These are phyloP conservation scores for Drosophila eohydei DNA, from an alignment of 2,888 invertebrate species.

Conservation along the genomic window DNA sequence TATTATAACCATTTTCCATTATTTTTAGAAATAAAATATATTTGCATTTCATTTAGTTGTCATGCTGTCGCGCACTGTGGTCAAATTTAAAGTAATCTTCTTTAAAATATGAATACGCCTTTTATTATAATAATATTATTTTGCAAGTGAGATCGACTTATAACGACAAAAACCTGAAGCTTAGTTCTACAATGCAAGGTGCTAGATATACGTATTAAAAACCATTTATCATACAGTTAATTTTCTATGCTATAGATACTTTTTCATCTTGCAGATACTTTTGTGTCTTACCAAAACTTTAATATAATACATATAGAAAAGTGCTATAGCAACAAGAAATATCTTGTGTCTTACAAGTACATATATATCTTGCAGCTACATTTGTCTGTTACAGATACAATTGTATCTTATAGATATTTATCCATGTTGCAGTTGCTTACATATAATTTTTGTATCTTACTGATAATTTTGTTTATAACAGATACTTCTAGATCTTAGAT, in stretches of 20 bases:
- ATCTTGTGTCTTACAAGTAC: neutral
- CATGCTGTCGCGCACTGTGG: constrained; percentile 22
- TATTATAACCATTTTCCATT: constrained; percentile 49
- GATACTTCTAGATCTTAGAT: too few relatives aligned
- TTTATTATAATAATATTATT: neutral
- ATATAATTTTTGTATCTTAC: neutral
- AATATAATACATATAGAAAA: neutral
- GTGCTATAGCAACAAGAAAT: neutral
- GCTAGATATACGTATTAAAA: neutral
- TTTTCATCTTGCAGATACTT: neutral
- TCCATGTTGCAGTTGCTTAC: too few relatives aligned
- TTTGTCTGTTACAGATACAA: neutral
- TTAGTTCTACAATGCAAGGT: neutral
- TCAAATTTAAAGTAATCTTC: neutral
- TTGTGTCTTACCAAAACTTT: neutral
- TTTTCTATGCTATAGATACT: neutral
- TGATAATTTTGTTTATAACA: neutral
- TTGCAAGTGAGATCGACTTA: too few relatives aligned
- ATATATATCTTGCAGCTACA: neutral
- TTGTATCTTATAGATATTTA: neutral
- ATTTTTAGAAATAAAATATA: constrained; percentile 46
- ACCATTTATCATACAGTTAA: neutral
- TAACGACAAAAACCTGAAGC: too few relatives aligned
- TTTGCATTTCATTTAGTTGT: constrained; percentile 50
- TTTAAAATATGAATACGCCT: neutral